phyloP scores from a whole-genome alignment of 2,797 vertebrate species.

The Arctocebus calabarensis region DNA sequence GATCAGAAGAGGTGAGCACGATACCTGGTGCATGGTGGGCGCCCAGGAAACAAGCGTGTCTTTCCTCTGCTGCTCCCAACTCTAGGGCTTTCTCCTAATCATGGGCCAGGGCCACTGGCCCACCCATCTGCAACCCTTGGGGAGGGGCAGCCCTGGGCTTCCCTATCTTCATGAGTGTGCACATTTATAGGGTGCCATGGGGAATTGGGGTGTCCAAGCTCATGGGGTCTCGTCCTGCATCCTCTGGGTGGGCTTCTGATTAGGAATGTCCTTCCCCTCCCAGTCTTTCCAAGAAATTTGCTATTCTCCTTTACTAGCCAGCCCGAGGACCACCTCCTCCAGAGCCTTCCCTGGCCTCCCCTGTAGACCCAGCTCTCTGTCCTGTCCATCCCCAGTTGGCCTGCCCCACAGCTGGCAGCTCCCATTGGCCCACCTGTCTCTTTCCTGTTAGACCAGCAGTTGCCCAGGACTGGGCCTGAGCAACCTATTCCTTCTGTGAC shows the following conservation, averaged over 20 bases:
- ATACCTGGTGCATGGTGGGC: background rate
- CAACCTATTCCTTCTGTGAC: background rate
- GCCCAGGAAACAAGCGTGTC: background rate
- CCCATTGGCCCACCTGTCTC: background rate
- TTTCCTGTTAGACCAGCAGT: background rate
- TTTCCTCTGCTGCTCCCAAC: background rate
- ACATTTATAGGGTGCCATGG: background rate
- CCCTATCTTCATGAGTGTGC: background rate
- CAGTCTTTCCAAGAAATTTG: background rate
- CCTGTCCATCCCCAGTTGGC: background rate
- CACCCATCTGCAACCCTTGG: no score
- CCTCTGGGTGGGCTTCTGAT: background rate
- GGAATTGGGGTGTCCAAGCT: background rate
- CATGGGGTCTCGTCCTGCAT: background rate
- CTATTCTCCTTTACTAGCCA: background rate
- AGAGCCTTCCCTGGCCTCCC: no score
- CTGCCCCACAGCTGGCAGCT: background rate
- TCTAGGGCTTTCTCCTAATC: background rate
- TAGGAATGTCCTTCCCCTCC: background rate
- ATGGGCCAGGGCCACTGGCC: background rate
- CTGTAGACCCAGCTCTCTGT: no score
- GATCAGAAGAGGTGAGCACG: background rate
- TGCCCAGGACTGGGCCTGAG: background rate
- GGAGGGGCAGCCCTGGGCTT: background rate
- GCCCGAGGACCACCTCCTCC: background rate